These are phyloP conservation scores for Argopecten irradians DNA, from an alignment of 1,140 invertebrate genomes.

Conservation along the genomic window DNA sequence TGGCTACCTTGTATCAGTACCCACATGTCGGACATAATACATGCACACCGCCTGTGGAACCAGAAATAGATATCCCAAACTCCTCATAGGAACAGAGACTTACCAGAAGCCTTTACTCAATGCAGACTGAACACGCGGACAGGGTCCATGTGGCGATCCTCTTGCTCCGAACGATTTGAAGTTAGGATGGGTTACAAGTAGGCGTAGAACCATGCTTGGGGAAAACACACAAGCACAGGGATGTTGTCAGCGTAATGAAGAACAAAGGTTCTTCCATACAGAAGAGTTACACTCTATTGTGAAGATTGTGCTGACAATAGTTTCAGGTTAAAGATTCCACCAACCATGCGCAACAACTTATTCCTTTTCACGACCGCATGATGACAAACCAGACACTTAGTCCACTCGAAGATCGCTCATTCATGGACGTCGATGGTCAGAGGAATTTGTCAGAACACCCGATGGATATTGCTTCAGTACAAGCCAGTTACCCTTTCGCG, in stretches of 20 bases:
- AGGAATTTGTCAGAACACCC: too few species aligned
- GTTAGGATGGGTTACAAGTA: slow-evolving; percentile 29
- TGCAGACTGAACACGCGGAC: not conserved
- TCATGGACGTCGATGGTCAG: too few species aligned
- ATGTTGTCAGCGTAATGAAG: slow-evolving; percentile 21
- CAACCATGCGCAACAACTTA: not conserved
- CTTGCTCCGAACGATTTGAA: not conserved
- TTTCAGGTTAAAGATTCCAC: not conserved
- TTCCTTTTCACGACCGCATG: not conserved
- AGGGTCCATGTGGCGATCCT: not conserved
- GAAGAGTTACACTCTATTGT: not conserved
- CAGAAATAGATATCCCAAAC: slow-evolving; percentile 20
- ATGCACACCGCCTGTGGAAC: not conserved
- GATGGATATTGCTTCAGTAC: too few species aligned
- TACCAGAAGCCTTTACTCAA: slow-evolving; percentile 23
- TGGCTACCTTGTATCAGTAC: slow-evolving; percentile 33
- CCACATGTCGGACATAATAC: slow-evolving; percentile 40
- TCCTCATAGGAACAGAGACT: slow-evolving; percentile 26
- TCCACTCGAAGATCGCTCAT: too few species aligned
- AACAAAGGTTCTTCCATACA: not conserved
- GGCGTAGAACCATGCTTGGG: slow-evolving; percentile 5
- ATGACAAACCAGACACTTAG: too few species aligned
- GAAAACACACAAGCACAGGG: not conserved
- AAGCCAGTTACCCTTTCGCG: too few species aligned
- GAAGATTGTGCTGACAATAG: not conserved